Base-by-base conservation (phyloP, 1,140 invertebrate species). In the Aphelinus atriplicis region DNA sequence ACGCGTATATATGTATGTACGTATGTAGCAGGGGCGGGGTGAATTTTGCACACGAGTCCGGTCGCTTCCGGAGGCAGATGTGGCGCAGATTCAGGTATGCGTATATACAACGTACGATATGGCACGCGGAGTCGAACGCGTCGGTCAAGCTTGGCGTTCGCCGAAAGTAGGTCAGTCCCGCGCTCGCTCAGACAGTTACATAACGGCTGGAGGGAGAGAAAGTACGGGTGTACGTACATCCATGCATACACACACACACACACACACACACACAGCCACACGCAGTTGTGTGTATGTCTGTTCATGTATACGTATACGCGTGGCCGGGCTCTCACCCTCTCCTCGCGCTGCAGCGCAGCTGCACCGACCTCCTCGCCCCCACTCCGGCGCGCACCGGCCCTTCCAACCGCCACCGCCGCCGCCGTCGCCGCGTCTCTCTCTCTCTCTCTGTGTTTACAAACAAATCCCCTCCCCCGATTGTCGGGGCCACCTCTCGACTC, bases 141-240 rank as follows among this genome's bases (percentile, higher is more conserved):
- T 58, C 48, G 56, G 56, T 60, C 56, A 73, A 61, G 64, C 57
- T 50, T 26, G 26, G 26, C 26, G 26, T 26, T 26, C 26, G 26
- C 42, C 64, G 56, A 60, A 73, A 73, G 64, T 73, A 61, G 64
- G 71, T 67, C 63, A 67, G 64, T 50, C 63, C 43, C 71, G 53
- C 69, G 43, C 48, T 53, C 64, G 47, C 62, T 6, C 61, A 73
- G 71, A 67, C 71, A 61, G 64, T 73, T 73, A 73, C 57, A 67
- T 73, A 73, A 73, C 71, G 56, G 56, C 71, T 61, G 64, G 71
- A 61, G 64, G 71, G 71, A 73, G 26, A 26, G 71, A 73, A 73
- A 73, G 71, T 73, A 67, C 26, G 53, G 7, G 10, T 3, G 43
- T 26, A 7, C 51, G 10, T 65, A 65, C 2, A 42, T 9, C 5